Evolutionary conservation across 2,888 invertebrate genomes (phyloP).

Genomic region (Drosophila villosipedis): DNA sequence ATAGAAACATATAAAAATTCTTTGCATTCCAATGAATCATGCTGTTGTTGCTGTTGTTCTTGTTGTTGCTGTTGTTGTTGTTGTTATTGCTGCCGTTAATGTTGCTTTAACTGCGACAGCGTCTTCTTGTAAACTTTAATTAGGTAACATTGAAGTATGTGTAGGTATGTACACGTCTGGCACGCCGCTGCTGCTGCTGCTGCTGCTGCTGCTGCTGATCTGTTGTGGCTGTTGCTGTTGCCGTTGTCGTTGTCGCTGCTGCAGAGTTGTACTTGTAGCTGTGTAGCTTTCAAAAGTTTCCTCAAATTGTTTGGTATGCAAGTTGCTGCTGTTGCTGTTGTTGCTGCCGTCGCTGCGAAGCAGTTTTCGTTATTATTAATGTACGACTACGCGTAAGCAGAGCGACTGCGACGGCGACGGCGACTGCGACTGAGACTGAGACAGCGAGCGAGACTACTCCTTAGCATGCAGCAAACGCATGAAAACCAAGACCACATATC

Average conservation of each 20-base stretch:
- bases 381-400: slow-evolving; percentile 43
- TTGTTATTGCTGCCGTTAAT: slow-evolving; percentile 40
- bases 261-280: slow-evolving; percentile 19
- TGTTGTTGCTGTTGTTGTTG: slow-evolving; percentile 38
- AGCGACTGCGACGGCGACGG: slow-evolving; percentile 21
- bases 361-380: slow-evolving; percentile 63
- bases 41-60: slow-evolving; percentile 46
- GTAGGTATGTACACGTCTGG: slow-evolving; percentile 58
- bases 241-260: not conserved
- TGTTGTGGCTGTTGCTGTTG: slow-evolving; percentile 15
- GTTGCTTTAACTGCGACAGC: slow-evolving; percentile 66
- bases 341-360: slow-evolving; percentile 11
- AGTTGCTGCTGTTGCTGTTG: slow-evolving; percentile 43
- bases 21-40: slow-evolving; percentile 79
- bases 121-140: slow-evolving; percentile 76
- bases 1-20: slow-evolving; percentile 78
- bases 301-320: slow-evolving; percentile 55
- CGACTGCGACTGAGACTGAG: slow-evolving; percentile 27
- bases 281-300: slow-evolving; percentile 50
- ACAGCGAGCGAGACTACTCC: slow-evolving; percentile 31
- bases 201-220: not conserved
- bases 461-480: slow-evolving; percentile 58
- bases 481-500: slow-evolving; percentile 61
- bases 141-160: slow-evolving; percentile 78
- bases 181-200: slow-evolving; percentile 37